Conservation (phyloP, 1,140 invertebrate species). For the Stegodyphus mimosarum region DNA sequence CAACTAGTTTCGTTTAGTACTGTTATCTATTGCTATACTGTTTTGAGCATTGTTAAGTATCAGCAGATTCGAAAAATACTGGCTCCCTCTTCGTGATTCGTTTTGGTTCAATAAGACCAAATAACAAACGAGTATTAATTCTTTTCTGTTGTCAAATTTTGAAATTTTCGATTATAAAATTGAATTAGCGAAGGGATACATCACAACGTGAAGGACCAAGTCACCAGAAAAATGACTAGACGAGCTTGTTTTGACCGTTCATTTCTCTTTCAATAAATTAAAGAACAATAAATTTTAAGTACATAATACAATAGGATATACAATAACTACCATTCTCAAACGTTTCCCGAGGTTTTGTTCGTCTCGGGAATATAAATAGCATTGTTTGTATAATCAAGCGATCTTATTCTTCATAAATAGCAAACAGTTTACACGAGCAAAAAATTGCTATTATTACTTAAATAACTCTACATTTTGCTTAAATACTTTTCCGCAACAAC, state of each 20-base stretch:
- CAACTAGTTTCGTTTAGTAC: too few relatives aligned
- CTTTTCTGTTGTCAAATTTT: constrained; percentile 17
- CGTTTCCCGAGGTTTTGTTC: constrained; percentile 10
- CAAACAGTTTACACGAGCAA: constrained; percentile 56
- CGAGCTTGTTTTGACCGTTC: constrained; percentile 21
- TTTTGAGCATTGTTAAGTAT: too few relatives aligned
- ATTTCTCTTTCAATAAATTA: constrained; percentile 41
- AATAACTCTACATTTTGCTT: constrained; percentile 50
- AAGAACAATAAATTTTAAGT: constrained; percentile 52
- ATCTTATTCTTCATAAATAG: constrained; percentile 46
- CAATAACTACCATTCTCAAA: constrained; percentile 43
- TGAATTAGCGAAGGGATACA: constrained; percentile 38
- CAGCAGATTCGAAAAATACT: constrained; percentile 30
- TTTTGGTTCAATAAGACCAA: constrained; percentile 20
- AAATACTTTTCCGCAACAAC: constrained; percentile 47
- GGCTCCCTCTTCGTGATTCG: background rate
- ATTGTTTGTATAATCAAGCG: constrained; percentile 26
- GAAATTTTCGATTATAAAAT: constrained; percentile 8
- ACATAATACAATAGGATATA: constrained; percentile 54
- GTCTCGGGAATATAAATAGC: constrained; percentile 35
- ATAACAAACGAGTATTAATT: background rate
- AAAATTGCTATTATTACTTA: constrained; percentile 35
- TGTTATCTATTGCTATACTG: too few relatives aligned
- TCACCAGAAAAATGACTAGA: constrained; percentile 59
- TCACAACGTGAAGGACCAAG: constrained; percentile 40